Conservation (phyloP, 2,888 invertebrate species). For the Orchesellides sinensis region DNA sequence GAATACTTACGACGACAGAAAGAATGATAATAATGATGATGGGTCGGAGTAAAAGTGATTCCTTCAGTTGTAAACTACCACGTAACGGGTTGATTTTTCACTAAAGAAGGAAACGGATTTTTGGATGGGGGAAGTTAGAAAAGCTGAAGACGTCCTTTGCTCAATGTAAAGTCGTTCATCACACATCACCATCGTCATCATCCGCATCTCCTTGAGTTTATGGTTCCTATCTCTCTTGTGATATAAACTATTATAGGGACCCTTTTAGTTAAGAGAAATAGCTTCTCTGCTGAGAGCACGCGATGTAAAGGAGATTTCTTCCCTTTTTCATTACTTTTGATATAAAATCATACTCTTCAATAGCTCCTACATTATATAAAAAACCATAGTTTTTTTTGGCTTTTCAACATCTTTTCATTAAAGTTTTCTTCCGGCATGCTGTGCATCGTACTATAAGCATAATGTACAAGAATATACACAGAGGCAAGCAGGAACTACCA, state of each 20-base stretch:
- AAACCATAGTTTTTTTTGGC: slow-evolving; percentile 51
- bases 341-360: slow-evolving; percentile 57
- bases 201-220: slow-evolving; percentile 46
- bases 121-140: slow-evolving; percentile 41
- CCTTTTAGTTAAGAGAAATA: slow-evolving; percentile 36
- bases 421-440: slow-evolving; percentile 71
- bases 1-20: neutral
- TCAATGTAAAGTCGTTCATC: slow-evolving; percentile 54
- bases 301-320: slow-evolving; percentile 46
- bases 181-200: slow-evolving; percentile 37
- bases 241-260: slow-evolving; percentile 55
- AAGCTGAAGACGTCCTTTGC: slow-evolving; percentile 21
- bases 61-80: neutral
- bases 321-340: slow-evolving; percentile 62
- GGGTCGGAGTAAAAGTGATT: slow-evolving; percentile 40
- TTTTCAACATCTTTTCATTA: slow-evolving; percentile 75
- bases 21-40: slow-evolving; percentile 16
- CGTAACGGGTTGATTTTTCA: neutral
- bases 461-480: neutral
- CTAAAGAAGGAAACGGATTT: slow-evolving; percentile 35
- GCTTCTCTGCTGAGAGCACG: slow-evolving; percentile 17
- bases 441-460: neutral
- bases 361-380: slow-evolving; percentile 32
- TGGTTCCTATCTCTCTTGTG: slow-evolving; percentile 24
- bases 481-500: slow-evolving; percentile 47